These are phyloP conservation scores for Cyprinodon tularosa DNA, from an alignment of 2,113 vertebrate genomes.

Conservation along the genomic window DNA sequence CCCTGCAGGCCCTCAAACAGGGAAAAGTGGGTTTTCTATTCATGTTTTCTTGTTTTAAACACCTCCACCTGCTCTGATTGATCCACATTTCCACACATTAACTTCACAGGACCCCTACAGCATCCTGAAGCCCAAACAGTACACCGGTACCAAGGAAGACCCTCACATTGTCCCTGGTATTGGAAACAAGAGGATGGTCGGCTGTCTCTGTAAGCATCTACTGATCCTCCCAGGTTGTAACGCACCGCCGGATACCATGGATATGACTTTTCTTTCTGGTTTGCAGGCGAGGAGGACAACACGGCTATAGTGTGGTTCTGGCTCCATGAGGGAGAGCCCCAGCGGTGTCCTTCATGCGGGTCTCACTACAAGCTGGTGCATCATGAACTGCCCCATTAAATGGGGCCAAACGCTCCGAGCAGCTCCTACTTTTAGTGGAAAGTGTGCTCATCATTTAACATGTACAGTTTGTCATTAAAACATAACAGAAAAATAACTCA, in stretches of 20 bases:
- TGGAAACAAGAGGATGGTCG: slow-evolving; percentile 70
- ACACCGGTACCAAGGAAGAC: slow-evolving; percentile 75
- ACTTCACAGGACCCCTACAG: slow-evolving; percentile 73
- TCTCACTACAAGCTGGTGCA: slow-evolving; percentile 71
- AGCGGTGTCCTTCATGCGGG: slow-evolving; percentile 77
- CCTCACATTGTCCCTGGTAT: slow-evolving; percentile 74
- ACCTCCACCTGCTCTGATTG: neutral
- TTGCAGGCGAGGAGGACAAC: slow-evolving; percentile 74
- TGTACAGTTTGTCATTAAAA: slow-evolving; percentile 65
- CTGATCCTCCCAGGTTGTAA: neutral
- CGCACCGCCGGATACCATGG: neutral
- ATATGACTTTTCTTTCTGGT: neutral
- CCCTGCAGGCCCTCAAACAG: slow-evolving; percentile 74
- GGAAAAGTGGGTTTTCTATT: slow-evolving; percentile 69
- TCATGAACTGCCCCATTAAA: slow-evolving; percentile 74
- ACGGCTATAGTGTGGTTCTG: slow-evolving; percentile 76
- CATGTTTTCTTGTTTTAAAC: neutral
- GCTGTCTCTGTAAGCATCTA: slow-evolving; percentile 72
- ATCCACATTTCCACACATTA: neutral
- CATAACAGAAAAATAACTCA: slow-evolving; percentile 21
- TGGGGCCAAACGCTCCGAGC: neutral
- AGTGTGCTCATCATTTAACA: slow-evolving; percentile 25
- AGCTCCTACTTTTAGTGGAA: slow-evolving; percentile 19
- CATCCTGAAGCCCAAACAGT: slow-evolving; percentile 65
- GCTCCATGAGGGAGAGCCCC: slow-evolving; percentile 71